Base-by-base conservation (phyloP, 2,113 vertebrate species). In the Xiphorhynchus elegans region DNA sequence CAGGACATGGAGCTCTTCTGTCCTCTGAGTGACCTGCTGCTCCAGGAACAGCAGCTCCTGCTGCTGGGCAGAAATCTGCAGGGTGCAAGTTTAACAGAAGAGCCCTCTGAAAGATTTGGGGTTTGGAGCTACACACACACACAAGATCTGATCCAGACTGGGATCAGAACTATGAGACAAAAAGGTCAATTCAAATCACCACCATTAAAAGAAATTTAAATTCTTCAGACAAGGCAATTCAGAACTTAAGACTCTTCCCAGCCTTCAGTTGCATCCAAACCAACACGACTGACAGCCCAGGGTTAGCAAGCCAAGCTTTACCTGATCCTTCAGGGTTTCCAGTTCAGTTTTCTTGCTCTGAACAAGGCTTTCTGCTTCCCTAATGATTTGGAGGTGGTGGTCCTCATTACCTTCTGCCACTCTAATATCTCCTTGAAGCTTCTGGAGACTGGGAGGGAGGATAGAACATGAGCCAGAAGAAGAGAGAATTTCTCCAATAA, bases 1-100 rank as follows among this genome's bases (percentile, higher is more conserved):
- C 31, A 99, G 96, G 17, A 97, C 93, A 20, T 3, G 81, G 67
- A 98, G 97, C 87, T 99, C 98, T 24, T 98, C 97, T 60, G 84
- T 97, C 78, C 97, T 98, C 23, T 98, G 97, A 8, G 78, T 88
- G 39, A 98, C 62, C 56, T 98, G 97, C 13, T 93, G 95, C 62
- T 98, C 98, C 96, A 99, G 91, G 79, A 95, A 35, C 20, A 91
- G 37, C 50, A 98, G 69, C 84, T 98, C 97, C n/a, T 98, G 96
- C 73, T 98, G 97, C 79, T 98, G 98, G 68, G 88, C 81, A 33
- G 79, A 75, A 40, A 98, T 88, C 98, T 99, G 40, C 47, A 90
- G 49, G 24, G 13, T 2, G 89, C 49, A 69, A 94, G 68, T 64
- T 56, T 4, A 74, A 84, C 67, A 88, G 52, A 58, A 39, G 14